Evolutionary conservation across 2,113 vertebrate species (phyloP).

Genomic region (Salvelinus namaycush): DNA sequence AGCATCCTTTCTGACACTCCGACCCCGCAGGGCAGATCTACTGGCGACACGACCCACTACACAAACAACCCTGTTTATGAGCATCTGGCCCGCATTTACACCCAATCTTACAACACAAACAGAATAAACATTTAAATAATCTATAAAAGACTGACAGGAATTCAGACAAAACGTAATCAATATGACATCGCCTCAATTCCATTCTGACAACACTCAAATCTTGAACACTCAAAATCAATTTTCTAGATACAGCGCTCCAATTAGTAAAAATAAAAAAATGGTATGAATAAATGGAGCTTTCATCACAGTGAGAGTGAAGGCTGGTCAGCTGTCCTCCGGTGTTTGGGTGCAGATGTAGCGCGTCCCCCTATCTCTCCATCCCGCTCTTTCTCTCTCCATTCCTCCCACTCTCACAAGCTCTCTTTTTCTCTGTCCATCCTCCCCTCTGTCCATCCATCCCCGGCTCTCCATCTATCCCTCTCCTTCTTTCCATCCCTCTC

Average conservation of each 20-base stretch:
- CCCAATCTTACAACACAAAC: slow-evolving; percentile 84
- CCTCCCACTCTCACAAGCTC: slow-evolving; percentile 1
- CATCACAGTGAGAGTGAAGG: slow-evolving; percentile 22
- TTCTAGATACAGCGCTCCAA: background rate
- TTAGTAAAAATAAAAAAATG: slow-evolving; percentile 4
- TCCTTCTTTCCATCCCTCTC: slow-evolving; percentile 2
- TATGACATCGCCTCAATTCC: background rate
- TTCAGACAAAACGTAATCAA: slow-evolving; percentile 34
- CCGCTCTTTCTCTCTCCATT: background rate
- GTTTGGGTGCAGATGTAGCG: slow-evolving; percentile 45
- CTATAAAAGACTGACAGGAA: slow-evolving; percentile 38
- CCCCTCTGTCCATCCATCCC: background rate
- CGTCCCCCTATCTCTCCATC: background rate
- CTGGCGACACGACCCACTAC: slow-evolving; percentile 72
- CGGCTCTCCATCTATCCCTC: background rate
- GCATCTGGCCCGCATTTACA: slow-evolving; percentile 88
- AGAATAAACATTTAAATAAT: slow-evolving; percentile 62
- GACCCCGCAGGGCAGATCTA: slow-evolving; percentile 76
- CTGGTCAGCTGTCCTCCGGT: slow-evolving; percentile 36
- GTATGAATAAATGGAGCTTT: slow-evolving; percentile 27
- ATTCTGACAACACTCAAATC: background rate
- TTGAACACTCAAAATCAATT: too few species aligned
- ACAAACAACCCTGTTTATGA: slow-evolving; percentile 64
- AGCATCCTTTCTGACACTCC: slow-evolving; percentile 75
- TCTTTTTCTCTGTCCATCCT: background rate